Evolutionary conservation across 37 sponge, comb jelly and placozoan species (phyloP).

Genomic region (Crambe crambe): DNA sequence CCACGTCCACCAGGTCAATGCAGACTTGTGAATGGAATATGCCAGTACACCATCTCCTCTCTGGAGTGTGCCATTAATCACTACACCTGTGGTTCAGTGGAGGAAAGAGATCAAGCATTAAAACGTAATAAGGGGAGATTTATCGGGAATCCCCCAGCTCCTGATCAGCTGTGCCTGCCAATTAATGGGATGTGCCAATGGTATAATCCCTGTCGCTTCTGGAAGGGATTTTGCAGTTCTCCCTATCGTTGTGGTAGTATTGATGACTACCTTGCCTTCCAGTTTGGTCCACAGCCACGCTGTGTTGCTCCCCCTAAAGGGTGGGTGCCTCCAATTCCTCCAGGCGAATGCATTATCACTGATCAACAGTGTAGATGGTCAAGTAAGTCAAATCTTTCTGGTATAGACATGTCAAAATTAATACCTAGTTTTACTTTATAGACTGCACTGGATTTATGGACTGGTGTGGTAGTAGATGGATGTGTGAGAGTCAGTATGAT

Average conservation of each 20-base stretch:
- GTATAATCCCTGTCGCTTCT: slow-evolving; percentile 34
- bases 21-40: slow-evolving; percentile 2
- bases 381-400: slow-evolving; percentile 20
- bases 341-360: slow-evolving; percentile 7
- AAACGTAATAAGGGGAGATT: no score
- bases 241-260: slow-evolving; percentile 20
- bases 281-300: slow-evolving; percentile 24
- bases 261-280: slow-evolving; percentile 3
- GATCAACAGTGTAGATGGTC: slow-evolving; percentile 27
- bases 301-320: slow-evolving; percentile 8
- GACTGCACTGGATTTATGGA: slow-evolving; percentile 16
- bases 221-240: slow-evolving; percentile 7
- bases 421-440: no score
- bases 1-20: slow-evolving; percentile 6
- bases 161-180: slow-evolving; percentile 14
- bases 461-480: slow-evolving; percentile 21
- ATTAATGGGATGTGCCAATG: slow-evolving; percentile 21
- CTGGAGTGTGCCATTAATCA: neutral
- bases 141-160: neutral
- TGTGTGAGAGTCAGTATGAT: slow-evolving; percentile 27
- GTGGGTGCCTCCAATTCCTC: neutral
- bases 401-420: no score
- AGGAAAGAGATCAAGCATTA: neutral
- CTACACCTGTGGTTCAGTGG: slow-evolving; percentile 13
- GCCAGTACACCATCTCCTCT: slow-evolving; percentile 12